Evolutionary conservation across 2,888 invertebrate species (phyloP), one percentile per base, ranked within the genome.

Genomic region (Thyatira batis): DNA sequence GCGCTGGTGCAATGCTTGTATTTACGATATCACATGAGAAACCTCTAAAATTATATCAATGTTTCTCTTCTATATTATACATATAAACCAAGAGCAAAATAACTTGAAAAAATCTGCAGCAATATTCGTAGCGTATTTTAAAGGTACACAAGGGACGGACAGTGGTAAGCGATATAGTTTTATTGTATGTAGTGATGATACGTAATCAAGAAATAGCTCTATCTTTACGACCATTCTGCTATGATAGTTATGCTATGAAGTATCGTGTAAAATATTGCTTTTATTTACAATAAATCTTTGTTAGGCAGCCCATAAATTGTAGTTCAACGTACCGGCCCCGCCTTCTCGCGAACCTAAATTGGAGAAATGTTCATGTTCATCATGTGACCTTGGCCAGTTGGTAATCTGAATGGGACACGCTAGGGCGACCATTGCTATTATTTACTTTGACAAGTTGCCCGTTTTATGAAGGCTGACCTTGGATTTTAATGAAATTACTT

Each of bases 341-440:
- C 39, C 39, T 39, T 39, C 39, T 39, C 39, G 39, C 39, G 13
- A 39, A 39, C 39, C 13, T 17, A 6, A 39, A 39, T 33, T 33
- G 33, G 33, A 1, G 39, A 39, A 39, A 17, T 39, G 39, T 8
- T 39, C 39, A 39, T 39, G n/a, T 39, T 39, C 39, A 39, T 55
- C 45, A 55, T 30, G 50, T 17, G 55, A 28, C 68, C 69, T 65
- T 65, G 68, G 57, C 60, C 63, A 45, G 52, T 21, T 51, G 25
- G 39, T 68, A 59, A 67, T 65, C 57, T 60, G 56, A 61, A 60
- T 57, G 50, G 57, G 58, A 57, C 60, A 60, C 55, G 61, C 53
- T 27, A 52, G 55, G 63, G 58, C 27, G 23, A 23, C 50, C 43
- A 27, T 50, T 20, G 20, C 20, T 39, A 54, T 69, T 67, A 64